A percentile compares a stretch with the other conserved stretches of the same genome.
These are phyloP conservation scores for Istiophorus platypterus DNA, from an alignment of 2,113 vertebrate species.

Conservation along the genomic window DNA sequence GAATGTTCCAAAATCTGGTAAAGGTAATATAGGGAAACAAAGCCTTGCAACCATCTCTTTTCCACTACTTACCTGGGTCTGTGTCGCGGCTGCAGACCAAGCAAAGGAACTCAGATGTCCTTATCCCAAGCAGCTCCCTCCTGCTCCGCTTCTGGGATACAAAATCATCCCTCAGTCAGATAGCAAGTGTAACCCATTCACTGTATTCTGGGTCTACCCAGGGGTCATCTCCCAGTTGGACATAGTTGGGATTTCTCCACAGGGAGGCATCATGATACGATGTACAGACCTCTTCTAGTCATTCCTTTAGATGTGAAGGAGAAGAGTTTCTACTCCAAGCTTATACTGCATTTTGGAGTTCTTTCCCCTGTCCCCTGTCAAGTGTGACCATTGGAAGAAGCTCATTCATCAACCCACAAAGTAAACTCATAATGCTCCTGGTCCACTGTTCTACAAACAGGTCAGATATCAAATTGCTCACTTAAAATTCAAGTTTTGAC, in stretches of 20 bases:
- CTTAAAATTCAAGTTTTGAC: neutral
- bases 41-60: neutral
- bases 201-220: neutral
- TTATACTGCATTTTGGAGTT: neutral
- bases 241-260: neutral
- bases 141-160: neutral
- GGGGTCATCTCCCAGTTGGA: neutral
- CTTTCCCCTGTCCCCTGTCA: neutral
- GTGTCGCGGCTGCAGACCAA: neutral
- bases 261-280: neutral
- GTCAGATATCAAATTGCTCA: neutral
- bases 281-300: neutral
- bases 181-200: neutral
- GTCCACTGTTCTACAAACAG: neutral
- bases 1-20: fast-evolving
- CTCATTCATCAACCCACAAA: neutral
- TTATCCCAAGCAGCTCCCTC: neutral
- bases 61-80: neutral
- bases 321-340: neutral
- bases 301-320: neutral
- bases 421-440: too few species aligned
- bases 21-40: neutral
- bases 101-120: neutral
- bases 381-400: neutral
- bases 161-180: neutral